Evolutionary conservation across 2,888 invertebrate genomes (phyloP).

Genomic region (Lithosia quadra): DNA sequence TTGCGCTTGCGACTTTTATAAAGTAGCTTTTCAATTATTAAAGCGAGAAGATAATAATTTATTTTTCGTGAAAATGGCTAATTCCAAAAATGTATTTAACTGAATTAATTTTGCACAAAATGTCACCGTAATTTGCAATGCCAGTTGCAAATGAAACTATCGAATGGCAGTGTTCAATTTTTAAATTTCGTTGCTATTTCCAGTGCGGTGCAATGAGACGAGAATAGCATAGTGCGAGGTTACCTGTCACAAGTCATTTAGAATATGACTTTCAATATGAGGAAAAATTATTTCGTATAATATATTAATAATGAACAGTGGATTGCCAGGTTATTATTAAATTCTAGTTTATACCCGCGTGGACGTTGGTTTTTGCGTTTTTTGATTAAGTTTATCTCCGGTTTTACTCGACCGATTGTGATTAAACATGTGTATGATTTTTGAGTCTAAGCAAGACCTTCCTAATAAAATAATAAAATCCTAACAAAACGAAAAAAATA

Average conservation of each 20-base stretch:
- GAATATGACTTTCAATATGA: background rate
- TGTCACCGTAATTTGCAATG: slow-evolving; percentile 32
- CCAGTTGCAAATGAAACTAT: slow-evolving; percentile 46
- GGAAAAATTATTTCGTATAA: background rate
- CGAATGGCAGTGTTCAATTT: slow-evolving; percentile 46
- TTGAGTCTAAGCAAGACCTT: no score
- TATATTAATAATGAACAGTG: background rate
- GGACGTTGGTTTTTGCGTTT: no score
- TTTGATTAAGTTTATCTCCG: no score
- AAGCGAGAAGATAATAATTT: no score
- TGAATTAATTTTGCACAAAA: slow-evolving; percentile 3
- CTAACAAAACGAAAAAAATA: no score
- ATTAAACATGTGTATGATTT: no score
- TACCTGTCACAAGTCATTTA: slow-evolving; percentile 6
- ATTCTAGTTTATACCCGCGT: no score
- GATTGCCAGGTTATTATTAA: background rate
- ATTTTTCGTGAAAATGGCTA: background rate
- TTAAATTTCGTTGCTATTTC: slow-evolving; percentile 43
- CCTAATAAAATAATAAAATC: no score
- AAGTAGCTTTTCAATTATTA: no score
- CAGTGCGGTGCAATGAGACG: slow-evolving; percentile 20
- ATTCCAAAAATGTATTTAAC: slow-evolving; percentile 27
- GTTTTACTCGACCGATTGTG: no score
- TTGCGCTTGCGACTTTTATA: no score
- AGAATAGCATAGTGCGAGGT: slow-evolving; percentile 20